phyloP scores from a whole-genome alignment of 2,113 vertebrate species.

The Octodon degus region DNA sequence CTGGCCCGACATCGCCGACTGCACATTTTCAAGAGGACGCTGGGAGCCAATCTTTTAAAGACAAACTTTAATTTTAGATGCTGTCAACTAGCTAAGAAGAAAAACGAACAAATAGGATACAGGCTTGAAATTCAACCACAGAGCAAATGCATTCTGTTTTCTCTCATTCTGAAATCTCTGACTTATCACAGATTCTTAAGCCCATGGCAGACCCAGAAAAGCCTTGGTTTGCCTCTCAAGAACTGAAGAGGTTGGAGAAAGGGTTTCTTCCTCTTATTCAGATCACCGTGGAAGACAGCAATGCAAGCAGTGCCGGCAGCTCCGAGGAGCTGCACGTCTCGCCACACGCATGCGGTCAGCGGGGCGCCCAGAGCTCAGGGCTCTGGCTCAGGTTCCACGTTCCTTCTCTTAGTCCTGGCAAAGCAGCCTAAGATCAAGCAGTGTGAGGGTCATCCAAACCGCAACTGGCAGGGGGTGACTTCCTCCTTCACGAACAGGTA shows the following conservation, averaged over 20 bases:
- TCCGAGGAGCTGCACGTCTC: background rate
- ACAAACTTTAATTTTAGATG: constrained; percentile 57
- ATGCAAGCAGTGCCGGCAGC: background rate
- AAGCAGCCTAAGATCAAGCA: constrained; percentile 17
- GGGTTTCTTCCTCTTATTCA: background rate
- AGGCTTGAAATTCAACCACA: constrained; percentile 6
- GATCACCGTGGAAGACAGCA: background rate
- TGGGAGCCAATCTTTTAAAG: background rate
- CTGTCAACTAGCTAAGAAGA: background rate
- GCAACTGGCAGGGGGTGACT: background rate
- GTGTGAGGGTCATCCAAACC: background rate
- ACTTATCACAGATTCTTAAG: background rate
- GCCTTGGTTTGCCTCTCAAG: constrained; percentile 11
- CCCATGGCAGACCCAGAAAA: background rate
- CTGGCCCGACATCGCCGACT: background rate
- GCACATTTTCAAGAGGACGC: background rate
- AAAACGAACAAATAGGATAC: background rate
- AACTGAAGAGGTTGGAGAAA: constrained; percentile 3
- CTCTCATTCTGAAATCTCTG: background rate
- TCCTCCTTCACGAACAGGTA: background rate
- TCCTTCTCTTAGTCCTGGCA: background rate
- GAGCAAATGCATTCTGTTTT: constrained; percentile 5
- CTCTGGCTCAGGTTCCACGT: background rate
- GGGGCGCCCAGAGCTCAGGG: background rate
- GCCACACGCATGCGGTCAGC: background rate